A percentile compares a stretch with the other conserved stretches of the same genome.
Evolutionary conservation across 2,888 invertebrate genomes (phyloP).

Genomic region (Sinhomidia bicolor): DNA sequence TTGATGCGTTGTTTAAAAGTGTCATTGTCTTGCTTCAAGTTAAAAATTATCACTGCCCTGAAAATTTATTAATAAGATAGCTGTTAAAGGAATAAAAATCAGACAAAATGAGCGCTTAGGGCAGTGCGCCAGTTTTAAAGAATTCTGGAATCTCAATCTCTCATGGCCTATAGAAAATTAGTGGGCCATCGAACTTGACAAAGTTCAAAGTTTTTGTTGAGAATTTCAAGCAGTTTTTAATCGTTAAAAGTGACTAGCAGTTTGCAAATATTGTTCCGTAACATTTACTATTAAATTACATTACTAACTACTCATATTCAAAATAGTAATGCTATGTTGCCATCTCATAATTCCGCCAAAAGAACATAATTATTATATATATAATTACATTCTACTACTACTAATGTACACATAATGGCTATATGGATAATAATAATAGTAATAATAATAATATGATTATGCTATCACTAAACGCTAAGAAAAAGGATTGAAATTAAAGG

Average conservation of each 20-base stretch:
- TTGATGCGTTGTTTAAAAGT: background rate
- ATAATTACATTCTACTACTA: constrained; percentile 4
- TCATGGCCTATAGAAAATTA: background rate
- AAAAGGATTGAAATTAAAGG: background rate
- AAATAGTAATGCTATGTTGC: constrained; percentile 4
- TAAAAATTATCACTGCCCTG: background rate
- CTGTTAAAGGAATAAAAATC: too few relatives aligned
- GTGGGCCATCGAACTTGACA: background rate
- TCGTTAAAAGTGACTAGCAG: background rate
- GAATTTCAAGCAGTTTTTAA: background rate
- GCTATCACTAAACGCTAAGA: background rate
- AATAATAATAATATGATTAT: background rate
- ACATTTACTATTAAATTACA: background rate
- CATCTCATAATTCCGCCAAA: constrained; percentile 37
- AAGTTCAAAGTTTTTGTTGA: background rate
- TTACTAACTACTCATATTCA: background rate
- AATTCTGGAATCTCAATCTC: too few relatives aligned
- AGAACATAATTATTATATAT: background rate
- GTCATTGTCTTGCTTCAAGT: background rate
- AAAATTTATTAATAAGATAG: too few relatives aligned
- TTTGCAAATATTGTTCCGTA: background rate
- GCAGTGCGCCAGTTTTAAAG: too few relatives aligned
- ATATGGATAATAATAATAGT: background rate
- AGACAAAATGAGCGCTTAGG: too few relatives aligned
- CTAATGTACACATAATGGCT: too few relatives aligned